These are phyloP conservation scores for Goniozus legneri DNA, from an alignment of 1,140 invertebrate species.

Conservation along the genomic window DNA sequence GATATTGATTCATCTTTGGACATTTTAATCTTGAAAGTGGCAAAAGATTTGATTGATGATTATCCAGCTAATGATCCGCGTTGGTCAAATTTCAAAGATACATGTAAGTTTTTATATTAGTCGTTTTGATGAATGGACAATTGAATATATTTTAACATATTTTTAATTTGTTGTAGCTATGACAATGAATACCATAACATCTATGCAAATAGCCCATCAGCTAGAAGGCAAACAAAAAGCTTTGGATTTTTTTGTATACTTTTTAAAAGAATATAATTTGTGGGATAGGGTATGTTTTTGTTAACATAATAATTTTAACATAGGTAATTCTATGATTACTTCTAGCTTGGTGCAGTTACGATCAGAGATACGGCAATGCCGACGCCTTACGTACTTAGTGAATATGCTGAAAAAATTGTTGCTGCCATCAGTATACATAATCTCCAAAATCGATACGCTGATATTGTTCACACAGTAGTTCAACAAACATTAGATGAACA, in stretches of 20 bases:
- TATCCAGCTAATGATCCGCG: constrained; percentile 84
- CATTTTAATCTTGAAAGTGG: constrained; percentile 67
- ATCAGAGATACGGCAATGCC: constrained; percentile 59
- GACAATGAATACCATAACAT: constrained; percentile 52
- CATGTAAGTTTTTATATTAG: constrained; percentile 28
- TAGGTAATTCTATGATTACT: constrained; percentile 27
- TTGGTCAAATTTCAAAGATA: constrained; percentile 59
- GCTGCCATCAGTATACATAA: constrained; percentile 69
- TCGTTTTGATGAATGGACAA: not conserved
- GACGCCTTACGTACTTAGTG: constrained; percentile 66
- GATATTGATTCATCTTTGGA: constrained; percentile 64
- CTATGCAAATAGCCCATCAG: constrained; percentile 79
- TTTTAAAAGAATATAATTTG: constrained; percentile 72
- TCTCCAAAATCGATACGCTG: constrained; percentile 55
- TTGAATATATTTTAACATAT: not conserved
- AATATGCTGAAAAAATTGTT: constrained; percentile 72
- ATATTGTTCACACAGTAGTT: constrained; percentile 60
- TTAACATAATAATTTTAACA: not conserved
- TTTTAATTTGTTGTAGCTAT: constrained; percentile 31
- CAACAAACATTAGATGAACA: constrained; percentile 55
- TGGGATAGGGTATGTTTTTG: constrained; percentile 63
- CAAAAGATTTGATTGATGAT: constrained; percentile 81
- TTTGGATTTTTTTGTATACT: constrained; percentile 68
- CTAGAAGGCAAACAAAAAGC: constrained; percentile 82
- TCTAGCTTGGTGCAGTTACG: constrained; percentile 59